Evolutionary conservation across 2,113 vertebrate species (phyloP).

Genomic region (Indicator maculatus): DNA sequence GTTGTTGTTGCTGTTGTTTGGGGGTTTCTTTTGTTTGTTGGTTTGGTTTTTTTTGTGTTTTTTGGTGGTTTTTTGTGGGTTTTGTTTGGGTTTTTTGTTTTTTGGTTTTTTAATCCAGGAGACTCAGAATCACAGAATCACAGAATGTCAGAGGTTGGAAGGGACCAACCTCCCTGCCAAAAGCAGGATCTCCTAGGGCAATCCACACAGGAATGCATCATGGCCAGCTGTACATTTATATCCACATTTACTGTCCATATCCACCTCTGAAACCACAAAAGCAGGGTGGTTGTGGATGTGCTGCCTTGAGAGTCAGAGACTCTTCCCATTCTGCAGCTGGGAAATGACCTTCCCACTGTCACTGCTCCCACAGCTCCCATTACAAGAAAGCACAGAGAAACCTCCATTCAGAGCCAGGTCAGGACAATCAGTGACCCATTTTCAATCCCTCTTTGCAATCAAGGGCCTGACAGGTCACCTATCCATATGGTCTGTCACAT

Average conservation of each 20-base stretch:
- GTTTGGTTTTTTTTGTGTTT: no score
- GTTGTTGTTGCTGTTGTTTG: no score
- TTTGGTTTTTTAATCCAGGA: not conserved
- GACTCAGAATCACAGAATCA: no score
- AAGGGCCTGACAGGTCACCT: not conserved
- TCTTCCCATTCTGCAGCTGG: not conserved
- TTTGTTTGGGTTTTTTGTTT: no score
- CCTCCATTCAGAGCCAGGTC: not conserved
- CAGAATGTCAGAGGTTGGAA: no score
- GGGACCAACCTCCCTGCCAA: no score
- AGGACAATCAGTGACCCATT: not conserved
- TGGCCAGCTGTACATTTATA: not conserved
- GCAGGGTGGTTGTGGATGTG: not conserved
- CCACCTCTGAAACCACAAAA: not conserved
- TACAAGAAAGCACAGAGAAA: not conserved
- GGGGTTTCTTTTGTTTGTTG: not conserved
- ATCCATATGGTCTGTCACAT: not conserved
- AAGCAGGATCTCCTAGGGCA: no score
- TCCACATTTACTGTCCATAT: not conserved
- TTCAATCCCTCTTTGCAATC: not conserved
- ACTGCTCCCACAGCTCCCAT: not conserved
- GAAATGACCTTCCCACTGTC: not conserved
- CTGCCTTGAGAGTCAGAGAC: not conserved
- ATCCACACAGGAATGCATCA: no score
- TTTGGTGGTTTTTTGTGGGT: no score